Base-by-base conservation (phyloP, 2,797 vertebrate genomes). In the Novumbra hubbsi region DNA sequence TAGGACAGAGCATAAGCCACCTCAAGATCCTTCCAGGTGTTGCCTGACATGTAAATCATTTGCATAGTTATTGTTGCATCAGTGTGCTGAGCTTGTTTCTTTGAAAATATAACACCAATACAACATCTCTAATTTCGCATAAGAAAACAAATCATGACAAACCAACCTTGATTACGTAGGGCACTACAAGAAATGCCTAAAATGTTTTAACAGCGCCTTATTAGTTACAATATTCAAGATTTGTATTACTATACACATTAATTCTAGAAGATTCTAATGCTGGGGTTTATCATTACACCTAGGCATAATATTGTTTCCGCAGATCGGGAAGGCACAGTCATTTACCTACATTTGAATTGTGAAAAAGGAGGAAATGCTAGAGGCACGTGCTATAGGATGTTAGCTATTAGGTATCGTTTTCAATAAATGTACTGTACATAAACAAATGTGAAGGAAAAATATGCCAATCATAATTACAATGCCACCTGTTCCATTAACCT, bases 201-300 rank as follows among this genome's bases (percentile, higher is more conserved):
- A 30, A 70, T 16, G 24, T 50, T 45, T 28, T 48, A 21, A 15
- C 68, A 45, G 50, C 17, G 27, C n/a, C 48, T 8, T 28, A 49
- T 69, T 69, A 28, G 45, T 69, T 69, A 49, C 4, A 24, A 17
- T 49, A 69, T 69, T 28, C 15, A 69, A 17, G 34, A 48, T 50
- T 4, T 30, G 17, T 69, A 14, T 50, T 69, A 69, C 30, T 11
- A 48, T 14, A 49, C 27, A 50, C 30, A 68, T n/a, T 49, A 50
- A 69, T 69, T 50, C 68, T 27, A 69, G 27, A 21, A 27, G 24
- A 17, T 69, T 69, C 28, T 69, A 69, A 50, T 69, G 68, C 68
- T 69, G 45, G 45, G 6, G 24, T 49, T 15, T 50, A 45, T 69
- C 34, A 28, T 63, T 19, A 48, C 0, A 2, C 15, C 68, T 19